These are phyloP conservation scores for Eulacestoma nigropectus DNA, from an alignment of 2,113 vertebrate species.

Conservation along the genomic window DNA sequence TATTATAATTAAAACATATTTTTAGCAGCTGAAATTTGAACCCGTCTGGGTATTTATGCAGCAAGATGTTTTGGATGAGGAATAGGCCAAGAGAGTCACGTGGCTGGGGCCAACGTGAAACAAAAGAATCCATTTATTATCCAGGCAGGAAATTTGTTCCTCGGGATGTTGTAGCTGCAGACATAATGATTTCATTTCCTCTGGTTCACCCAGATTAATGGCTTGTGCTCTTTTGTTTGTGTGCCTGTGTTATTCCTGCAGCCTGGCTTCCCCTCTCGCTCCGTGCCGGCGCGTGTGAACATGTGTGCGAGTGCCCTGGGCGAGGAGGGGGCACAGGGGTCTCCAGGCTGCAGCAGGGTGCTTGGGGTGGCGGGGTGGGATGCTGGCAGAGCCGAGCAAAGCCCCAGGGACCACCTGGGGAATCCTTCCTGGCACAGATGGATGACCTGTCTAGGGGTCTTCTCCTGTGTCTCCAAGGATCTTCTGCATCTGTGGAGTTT, in stretches of 20 bases:
- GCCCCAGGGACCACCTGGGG: neutral
- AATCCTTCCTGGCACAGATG: neutral
- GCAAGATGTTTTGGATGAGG: conserved; percentile 70
- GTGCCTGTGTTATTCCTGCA: conserved; percentile 52
- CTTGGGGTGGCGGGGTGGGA: neutral
- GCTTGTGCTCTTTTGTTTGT: conserved; percentile 58
- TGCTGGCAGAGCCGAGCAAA: neutral
- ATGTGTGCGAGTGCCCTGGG: neutral
- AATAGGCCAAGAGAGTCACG: conserved; percentile 66
- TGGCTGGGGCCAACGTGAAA: conserved; percentile 64
- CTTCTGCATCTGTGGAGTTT: neutral
- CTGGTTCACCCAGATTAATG: conserved; percentile 72
- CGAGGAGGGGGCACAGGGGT: accelerated
- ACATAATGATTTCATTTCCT: conserved; percentile 83
- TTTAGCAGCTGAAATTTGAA: conserved; percentile 66
- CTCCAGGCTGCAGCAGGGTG: neutral
- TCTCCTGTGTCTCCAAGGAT: neutral
- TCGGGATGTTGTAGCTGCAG: conserved; percentile 75
- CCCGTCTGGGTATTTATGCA: conserved; percentile 68
- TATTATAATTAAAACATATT: conserved; percentile 59
- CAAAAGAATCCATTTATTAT: conserved; percentile 83
- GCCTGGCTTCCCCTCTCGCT: neutral
- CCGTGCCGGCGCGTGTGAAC: neutral
- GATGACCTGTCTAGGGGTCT: neutral
- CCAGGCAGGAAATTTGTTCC: conserved; percentile 82